Evolutionary conservation across 2,888 invertebrate genomes (phyloP), one percentile per base, ranked within the genome.

Genomic region (Agrilus biguttatus): DNA sequence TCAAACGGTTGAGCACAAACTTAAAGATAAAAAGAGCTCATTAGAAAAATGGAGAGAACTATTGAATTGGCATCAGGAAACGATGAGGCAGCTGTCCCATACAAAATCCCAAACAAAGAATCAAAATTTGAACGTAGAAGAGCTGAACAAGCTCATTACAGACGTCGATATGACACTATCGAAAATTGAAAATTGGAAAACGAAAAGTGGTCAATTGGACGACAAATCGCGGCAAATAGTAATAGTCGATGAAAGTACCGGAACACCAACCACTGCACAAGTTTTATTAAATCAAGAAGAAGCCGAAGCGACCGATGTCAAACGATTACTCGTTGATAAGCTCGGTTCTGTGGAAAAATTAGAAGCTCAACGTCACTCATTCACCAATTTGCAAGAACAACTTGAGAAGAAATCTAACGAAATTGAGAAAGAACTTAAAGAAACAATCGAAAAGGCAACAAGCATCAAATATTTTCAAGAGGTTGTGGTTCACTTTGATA

Each of bases 21-120:
- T 90, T 50, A 74, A 78, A 53, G 76, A 80, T 52, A 86, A 85
- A 62, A 85, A 83, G 59, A 70, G 70, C 0, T 73, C 80, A 4
- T 62, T 90, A 21, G 83, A 87, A 57, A 84, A 83, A 56, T 89
- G 91, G 88, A 77, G 78, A 0, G 87, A 88, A 54, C 71, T 91
- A 21, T 64, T 87, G 8, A 82, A 79, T 53, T 88, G 87, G 83
- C 80, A 83, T 52, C 78, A 81, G 41, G 87, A 88, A 50, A 78
- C 82, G 1, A 77, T 77, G 49, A 83, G 83, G 51, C 87, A 85
- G 59, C 63, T 90, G 37, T 78, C 78, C 40, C 86, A 89, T 53
- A 74, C 85, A 46, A 83, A 86, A 55, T 84, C 86, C 55, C 83
- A 86, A 60, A 69, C 83, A 6, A 84, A 86, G 45, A 81, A 81